phyloP scores from a whole-genome alignment of 1,140 invertebrate species.

The Trypoxylus dichotomus region DNA sequence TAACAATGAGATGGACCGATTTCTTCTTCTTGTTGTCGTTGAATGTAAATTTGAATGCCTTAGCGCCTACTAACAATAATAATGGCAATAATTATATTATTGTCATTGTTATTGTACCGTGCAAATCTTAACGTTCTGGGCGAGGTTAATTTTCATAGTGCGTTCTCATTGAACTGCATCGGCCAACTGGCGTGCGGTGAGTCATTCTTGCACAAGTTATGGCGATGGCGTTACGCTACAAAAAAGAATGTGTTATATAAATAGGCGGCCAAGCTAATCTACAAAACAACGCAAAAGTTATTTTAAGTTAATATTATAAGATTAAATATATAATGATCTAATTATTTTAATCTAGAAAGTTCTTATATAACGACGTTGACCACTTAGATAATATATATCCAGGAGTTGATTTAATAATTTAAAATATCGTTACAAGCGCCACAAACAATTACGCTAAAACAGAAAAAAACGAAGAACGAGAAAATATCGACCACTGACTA shows the following conservation, averaged over 20 bases:
- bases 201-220: constrained; percentile 2
- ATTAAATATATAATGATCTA: no score
- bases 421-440: no score
- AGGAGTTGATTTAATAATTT: no score
- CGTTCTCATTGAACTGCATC: constrained; percentile 19
- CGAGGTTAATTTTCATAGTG: constrained; percentile 20
- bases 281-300: neutral
- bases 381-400: no score
- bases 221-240: neutral
- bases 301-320: no score
- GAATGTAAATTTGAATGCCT: neutral
- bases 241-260: neutral
- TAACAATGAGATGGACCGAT: neutral
- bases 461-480: no score
- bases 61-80: neutral
- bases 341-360: no score
- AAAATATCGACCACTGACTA: no score
- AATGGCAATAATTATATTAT: neutral
- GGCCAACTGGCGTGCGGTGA: neutral
- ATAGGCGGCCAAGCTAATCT: neutral
- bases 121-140: neutral
- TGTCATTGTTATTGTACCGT: constrained; percentile 1
- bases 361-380: no score
- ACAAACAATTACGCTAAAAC: no score
- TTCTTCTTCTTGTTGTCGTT: neutral